phyloP scores from a whole-genome alignment of 1,140 invertebrate genomes.

The Trichogramma pretiosum region DNA sequence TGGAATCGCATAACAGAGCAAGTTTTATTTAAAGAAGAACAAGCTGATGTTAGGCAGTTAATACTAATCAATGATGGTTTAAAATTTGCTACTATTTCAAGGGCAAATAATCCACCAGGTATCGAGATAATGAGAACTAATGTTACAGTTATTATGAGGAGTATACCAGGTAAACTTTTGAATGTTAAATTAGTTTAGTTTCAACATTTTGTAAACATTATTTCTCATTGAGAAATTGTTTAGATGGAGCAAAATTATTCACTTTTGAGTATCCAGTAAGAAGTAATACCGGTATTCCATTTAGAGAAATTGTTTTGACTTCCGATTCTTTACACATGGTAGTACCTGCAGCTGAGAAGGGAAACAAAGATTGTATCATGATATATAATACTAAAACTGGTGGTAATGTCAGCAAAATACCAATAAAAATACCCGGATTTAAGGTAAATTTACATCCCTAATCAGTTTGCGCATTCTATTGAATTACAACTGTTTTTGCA shows the following conservation, averaged over 20 bases:
- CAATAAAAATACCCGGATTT: slow-evolving; percentile 54
- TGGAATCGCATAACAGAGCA: slow-evolving; percentile 83
- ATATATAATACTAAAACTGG: slow-evolving; percentile 81
- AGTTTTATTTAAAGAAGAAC: slow-evolving; percentile 76
- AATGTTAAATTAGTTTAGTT: background rate
- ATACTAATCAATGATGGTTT: slow-evolving; percentile 73
- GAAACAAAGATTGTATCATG: slow-evolving; percentile 70
- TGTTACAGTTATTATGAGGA: slow-evolving; percentile 57
- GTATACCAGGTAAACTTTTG: slow-evolving; percentile 54
- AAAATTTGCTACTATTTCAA: slow-evolving; percentile 79
- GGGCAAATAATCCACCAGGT: slow-evolving; percentile 51
- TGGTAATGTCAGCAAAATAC: slow-evolving; percentile 66
- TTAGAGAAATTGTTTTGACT: slow-evolving; percentile 67
- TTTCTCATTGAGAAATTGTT: background rate
- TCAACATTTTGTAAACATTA: background rate
- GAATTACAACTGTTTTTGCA: slow-evolving; percentile 27
- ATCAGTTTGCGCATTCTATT: background rate
- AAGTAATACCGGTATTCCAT: slow-evolving; percentile 56
- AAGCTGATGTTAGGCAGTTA: slow-evolving; percentile 79
- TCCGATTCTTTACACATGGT: slow-evolving; percentile 71
- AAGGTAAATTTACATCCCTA: slow-evolving; percentile 43
- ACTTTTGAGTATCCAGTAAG: slow-evolving; percentile 70
- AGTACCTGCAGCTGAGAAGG: slow-evolving; percentile 72
- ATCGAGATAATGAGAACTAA: slow-evolving; percentile 52
- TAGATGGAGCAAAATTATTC: slow-evolving; percentile 67